Conservation (phyloP, 2,888 invertebrate species). For the Enoplolaimus lenunculus region DNA sequence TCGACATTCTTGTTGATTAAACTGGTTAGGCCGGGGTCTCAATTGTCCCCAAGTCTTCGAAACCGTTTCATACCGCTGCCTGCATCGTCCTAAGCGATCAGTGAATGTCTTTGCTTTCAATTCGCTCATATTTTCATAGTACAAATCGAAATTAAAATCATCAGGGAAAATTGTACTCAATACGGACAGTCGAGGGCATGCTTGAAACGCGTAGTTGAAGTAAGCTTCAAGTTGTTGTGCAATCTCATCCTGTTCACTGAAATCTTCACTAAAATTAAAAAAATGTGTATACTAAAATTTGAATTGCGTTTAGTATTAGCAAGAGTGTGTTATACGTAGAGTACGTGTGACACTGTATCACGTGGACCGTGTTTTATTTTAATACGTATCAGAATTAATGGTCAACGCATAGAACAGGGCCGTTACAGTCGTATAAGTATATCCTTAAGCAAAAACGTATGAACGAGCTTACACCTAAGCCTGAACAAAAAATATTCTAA, state of each 20-base stretch:
- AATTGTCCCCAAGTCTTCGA: background rate
- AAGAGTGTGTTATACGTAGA: no score
- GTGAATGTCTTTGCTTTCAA: conserved; percentile 6
- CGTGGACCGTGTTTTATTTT: no score
- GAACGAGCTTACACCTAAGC: no score
- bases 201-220: background rate
- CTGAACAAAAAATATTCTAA: no score
- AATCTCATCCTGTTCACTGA: background rate
- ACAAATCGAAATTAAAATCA: conserved; percentile 21
- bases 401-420: no score
- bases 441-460: no score
- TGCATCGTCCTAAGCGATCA: background rate
- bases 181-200: background rate
- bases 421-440: no score
- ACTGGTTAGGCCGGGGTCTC: background rate
- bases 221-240: background rate
- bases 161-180: conserved; percentile 15
- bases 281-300: no score
- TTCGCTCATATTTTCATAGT: conserved; percentile 22
- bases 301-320: no score
- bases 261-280: background rate
- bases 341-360: no score
- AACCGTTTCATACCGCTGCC: background rate
- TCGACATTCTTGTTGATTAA: no score
- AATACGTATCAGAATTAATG: no score